Evolutionary conservation across 1,140 invertebrate genomes (phyloP).

Genomic region (Zeugodacus cucurbitae): DNA sequence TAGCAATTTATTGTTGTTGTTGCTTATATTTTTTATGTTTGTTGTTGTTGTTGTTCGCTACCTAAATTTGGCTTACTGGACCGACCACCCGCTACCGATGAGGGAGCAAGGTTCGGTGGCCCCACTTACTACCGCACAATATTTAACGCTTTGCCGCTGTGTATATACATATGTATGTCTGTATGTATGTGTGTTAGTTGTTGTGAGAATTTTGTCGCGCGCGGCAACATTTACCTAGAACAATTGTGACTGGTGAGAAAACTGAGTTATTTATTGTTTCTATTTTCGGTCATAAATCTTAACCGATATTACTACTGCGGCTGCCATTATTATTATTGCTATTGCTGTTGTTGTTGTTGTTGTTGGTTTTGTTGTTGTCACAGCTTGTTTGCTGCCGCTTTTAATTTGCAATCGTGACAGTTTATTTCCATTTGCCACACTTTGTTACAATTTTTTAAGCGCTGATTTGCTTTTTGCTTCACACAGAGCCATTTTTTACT

Average conservation of each 20-base stretch:
- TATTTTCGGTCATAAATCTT: slow-evolving; percentile 21
- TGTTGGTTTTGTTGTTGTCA: neutral
- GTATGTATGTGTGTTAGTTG: neutral
- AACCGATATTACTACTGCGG: neutral
- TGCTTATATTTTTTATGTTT: too few relatives aligned
- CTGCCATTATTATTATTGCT: neutral
- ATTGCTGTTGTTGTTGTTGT: neutral
- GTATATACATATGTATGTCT: neutral
- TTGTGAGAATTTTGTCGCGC: slow-evolving; percentile 15
- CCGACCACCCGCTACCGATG: neutral
- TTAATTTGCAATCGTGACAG: slow-evolving; percentile 37
- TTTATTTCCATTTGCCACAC: slow-evolving; percentile 38
- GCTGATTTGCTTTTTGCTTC: neutral
- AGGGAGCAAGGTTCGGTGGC: neutral
- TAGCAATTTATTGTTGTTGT: neutral
- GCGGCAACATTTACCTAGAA: neutral
- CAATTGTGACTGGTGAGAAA: slow-evolving; percentile 32
- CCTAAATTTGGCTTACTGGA: neutral
- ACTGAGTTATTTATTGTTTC: slow-evolving; percentile 23
- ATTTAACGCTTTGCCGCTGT: neutral
- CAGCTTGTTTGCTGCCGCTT: neutral
- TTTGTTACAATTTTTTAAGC: slow-evolving; percentile 30
- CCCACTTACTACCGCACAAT: neutral
- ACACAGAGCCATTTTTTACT: neutral
- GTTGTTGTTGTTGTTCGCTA: neutral